Evolutionary conservation across 1,140 invertebrate genomes (phyloP), one percentile per base, ranked within the genome.

Genomic region (Lasaia peninsularis): DNA sequence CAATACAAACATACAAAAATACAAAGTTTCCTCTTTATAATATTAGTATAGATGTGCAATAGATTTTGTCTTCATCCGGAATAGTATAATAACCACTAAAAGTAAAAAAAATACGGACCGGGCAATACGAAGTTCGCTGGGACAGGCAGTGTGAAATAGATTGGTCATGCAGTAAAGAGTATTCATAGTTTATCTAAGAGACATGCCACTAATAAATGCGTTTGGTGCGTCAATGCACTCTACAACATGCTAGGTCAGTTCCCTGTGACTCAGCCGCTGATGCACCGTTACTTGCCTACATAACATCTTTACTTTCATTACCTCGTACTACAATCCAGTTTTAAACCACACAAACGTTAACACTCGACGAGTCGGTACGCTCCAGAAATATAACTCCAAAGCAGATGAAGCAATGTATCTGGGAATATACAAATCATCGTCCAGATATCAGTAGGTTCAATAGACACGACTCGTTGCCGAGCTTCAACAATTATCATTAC

Each of bases 231-330:
- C 85, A 88, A 86, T 84, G 83, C 85, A 88, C 85, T 85, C 80
- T 60, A 69, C 65, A 85, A 79, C 83, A 85, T 82, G 81, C 78
- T 88, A 88, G 85, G 85, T 86, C 85, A 88, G 85, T 88, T 86
- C 85, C 81, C 83, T 80, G 73, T 86, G 81, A 88, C 60, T 88
- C 80, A 87, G 75, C 73, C 75, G 67, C 67, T 75, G 65, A 75
- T 88, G 77, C 81, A 86, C 83, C 81, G 83, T 86, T 88, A 88
- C 78, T 58, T 80, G 77, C 63, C 78, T 78, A 77, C 79, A 74
- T 78, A 76, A 78, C 50, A 21, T 78, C 73, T 67, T 56, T 55
- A 69, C 70, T 67, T 71, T 67, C 58, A 80, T 67, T 62, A 67
- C 58, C 24, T 52, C 32, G 2, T 14, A 21, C 48, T 69, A 58